Conservation (phyloP, 1,140 invertebrate genomes). For the Caenorhabditis briggsae region DNA sequence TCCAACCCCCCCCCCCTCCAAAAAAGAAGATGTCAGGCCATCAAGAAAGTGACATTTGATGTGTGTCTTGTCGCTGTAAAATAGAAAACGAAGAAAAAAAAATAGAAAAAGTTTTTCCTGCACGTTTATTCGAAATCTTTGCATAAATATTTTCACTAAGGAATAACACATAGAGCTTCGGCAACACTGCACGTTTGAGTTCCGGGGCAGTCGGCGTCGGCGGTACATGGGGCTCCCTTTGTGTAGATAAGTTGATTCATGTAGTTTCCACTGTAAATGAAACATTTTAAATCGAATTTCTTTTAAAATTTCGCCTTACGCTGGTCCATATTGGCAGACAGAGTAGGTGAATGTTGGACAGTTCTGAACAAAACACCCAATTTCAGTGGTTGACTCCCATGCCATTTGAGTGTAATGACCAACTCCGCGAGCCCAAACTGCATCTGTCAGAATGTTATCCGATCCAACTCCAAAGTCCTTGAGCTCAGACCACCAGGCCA, state of each 20-base stretch:
- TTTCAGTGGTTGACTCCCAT: constrained; percentile 14
- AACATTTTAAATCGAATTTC: background rate
- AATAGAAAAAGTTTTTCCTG: background rate
- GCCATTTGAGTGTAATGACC: constrained; percentile 51
- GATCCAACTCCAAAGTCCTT: constrained; percentile 51
- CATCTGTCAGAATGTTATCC: constrained; percentile 49
- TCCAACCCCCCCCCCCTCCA: background rate
- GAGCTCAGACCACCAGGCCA: constrained; percentile 41
- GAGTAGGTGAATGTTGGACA: constrained; percentile 26
- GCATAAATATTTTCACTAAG: constrained; percentile 12
- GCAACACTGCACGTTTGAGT: constrained; percentile 26
- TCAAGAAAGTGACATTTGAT: constrained; percentile 24
- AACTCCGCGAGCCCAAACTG: constrained; percentile 17
- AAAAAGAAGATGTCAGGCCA: background rate
- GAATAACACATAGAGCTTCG: constrained; percentile 42
- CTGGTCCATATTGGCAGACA: constrained; percentile 53
- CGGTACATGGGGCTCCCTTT: constrained; percentile 33
- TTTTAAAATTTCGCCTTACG: background rate
- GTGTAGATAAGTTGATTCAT: constrained; percentile 47
- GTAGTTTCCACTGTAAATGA: constrained; percentile 44
- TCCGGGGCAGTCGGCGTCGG: constrained; percentile 45
- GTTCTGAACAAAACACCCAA: constrained; percentile 43
- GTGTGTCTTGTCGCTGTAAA: background rate
- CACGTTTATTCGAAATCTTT: constrained; percentile 36
- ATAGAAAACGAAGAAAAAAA: background rate